Evolutionary conservation across 2,888 invertebrate genomes (phyloP), one percentile per base, ranked within the genome.

Genomic region (Erpobdella octoculata): DNA sequence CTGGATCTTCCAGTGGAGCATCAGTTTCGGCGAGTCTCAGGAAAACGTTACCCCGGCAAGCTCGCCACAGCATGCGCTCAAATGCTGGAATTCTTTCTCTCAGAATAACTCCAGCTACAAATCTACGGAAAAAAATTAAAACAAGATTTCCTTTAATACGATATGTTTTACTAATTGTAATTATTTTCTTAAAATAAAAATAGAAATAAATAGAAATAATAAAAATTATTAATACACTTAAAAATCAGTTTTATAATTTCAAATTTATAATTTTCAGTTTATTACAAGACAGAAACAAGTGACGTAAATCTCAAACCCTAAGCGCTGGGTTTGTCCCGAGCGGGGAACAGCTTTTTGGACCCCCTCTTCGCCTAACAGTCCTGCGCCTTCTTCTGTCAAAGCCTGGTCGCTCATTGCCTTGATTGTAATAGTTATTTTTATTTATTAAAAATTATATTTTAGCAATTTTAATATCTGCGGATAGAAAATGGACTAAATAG

Each of bases 101-200:
- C 73, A 92, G 87, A 78, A 98, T 95, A 74, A 98, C 97, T 76
- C 98, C 98, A 79, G 98, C 96, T 76, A 99, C 95, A 87, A 98
- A 98, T 83, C 96, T 91, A 73, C 28, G 21, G 4, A 12, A 62
- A 33, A 6, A n/a, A 21, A n/a, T n/a, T n/a, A n/a, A n/a, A n/a
- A n/a, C n/a, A n/a, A n/a, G n/a, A n/a, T n/a, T n/a, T n/a, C n/a
- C n/a, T n/a, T n/a, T 62, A 31, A 35, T 5, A 41, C n/a, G n/a
- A n/a, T 1, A 28, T 33, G n/a, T 31, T 62, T 1, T 33, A 33
- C 33, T 8, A 33, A 12, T 33, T 62, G 1, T 12, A 61, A 31
- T 21, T 3, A 28, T 21, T 61, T 4, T 2, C 4, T 33, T 33
- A 33, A 28, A 62, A 6, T 33, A 28, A 28, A 12, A 33, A 62